Evolutionary conservation across 30 jellyfish, hydroid and myxozoan species (phyloP), one percentile per base, ranked within the genome.

Genomic region (Sanderia malayensis): DNA sequence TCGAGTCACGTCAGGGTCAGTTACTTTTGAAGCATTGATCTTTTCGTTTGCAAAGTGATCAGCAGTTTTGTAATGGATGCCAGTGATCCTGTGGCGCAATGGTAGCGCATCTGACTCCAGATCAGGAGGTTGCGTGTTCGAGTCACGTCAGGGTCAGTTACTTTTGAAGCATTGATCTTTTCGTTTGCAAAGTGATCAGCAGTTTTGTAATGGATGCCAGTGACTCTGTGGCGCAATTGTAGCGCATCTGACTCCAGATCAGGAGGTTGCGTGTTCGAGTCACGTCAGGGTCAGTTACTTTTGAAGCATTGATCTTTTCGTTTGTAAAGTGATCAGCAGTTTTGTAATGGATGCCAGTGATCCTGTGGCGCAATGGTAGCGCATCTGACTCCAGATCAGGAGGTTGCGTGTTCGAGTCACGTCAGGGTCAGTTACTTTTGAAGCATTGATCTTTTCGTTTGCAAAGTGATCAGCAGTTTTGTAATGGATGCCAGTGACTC

Each of bases 201-300:
- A n/a, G n/a, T n/a, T n/a, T n/a, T n/a, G n/a, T n/a, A n/a, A n/a
- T n/a, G n/a, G n/a, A n/a, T n/a, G n/a, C n/a, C n/a, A n/a, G n/a
- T n/a, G 52, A 37, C 52, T 37, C 52, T 37, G 52, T 37, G 52
- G 52, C 52, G 52, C 52, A 37, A 37, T 37, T 6, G 52, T 37
- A 37, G 52, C 52, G 52, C 52, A 13, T 37, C 52, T 37, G 52
- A 4, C 52, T 37, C 52, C 52, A 37, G 52, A 4, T 13, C 52
- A 37, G 52, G 13, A 37, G 52, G 52, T 13, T 37, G 52, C 52
- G 13, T 37, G 52, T 37, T 37, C 52, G 13, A 37, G 13, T 37
- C 52, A 37, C 52, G 52, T 37, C 52, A 37, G 52, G 52, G 52
- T 37, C 52, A 37, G 10, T 37, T 4, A 4, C 13, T 37, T 37